These are phyloP conservation scores for Regulus satrapa DNA, from an alignment of 2,113 vertebrate genomes.

Conservation along the genomic window DNA sequence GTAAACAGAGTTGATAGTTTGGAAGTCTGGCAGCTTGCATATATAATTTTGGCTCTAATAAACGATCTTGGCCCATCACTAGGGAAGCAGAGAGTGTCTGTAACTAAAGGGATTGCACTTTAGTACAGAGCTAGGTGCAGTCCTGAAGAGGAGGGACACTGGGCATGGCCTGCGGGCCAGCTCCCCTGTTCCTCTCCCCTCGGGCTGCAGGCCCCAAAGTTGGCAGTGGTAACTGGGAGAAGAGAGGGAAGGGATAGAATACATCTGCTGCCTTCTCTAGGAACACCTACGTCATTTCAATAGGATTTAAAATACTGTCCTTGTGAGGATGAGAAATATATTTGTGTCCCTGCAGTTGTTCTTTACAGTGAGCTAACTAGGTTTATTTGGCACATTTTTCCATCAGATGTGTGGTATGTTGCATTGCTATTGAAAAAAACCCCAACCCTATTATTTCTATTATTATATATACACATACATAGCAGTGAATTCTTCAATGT, in stretches of 20 bases:
- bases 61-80: not conserved
- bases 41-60: not conserved
- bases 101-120: not conserved
- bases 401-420: not conserved
- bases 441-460: not conserved
- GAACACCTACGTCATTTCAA: not conserved
- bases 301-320: not conserved
- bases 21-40: not conserved
- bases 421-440: not conserved
- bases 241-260: not conserved
- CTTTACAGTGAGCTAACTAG: not conserved
- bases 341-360: not conserved
- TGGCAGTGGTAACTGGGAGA: not conserved
- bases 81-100: not conserved
- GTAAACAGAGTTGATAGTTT: constrained; percentile 6
- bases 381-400: not conserved
- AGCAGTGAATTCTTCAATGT: not conserved
- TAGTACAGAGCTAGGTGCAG: not conserved
- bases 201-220: not conserved
- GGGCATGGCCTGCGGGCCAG: not conserved
- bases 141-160: not conserved
- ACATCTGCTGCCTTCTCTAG: not conserved
- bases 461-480: not conserved
- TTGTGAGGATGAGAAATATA: not conserved
- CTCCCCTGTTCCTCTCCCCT: not conserved